phyloP scores from a whole-genome alignment of 2,888 invertebrate species.

The Drosophila subsilvestris region DNA sequence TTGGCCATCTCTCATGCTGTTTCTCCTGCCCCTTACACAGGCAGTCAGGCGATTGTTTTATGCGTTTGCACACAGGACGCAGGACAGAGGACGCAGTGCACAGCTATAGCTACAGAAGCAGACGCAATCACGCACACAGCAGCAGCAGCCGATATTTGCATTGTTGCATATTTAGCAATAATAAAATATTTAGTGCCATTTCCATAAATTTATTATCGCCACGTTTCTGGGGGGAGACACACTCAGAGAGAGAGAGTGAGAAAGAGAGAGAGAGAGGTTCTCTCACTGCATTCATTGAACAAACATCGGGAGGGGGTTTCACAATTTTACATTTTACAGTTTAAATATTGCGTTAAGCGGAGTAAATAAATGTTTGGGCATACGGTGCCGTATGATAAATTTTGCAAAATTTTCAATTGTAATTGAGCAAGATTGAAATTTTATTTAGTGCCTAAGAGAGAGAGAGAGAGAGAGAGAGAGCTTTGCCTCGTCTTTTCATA shows the following conservation, averaged over 20 bases:
- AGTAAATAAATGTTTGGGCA: slow-evolving; percentile 40
- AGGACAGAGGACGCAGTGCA: slow-evolving; percentile 2
- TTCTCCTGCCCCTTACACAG: slow-evolving; percentile 31
- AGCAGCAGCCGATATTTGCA: slow-evolving; percentile 46
- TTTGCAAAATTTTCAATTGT: slow-evolving; percentile 48
- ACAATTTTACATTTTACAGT: slow-evolving; percentile 14
- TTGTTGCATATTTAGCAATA: slow-evolving; percentile 79
- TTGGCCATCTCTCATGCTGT: slow-evolving; percentile 22
- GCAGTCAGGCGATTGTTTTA: slow-evolving; percentile 72
- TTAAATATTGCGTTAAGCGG: slow-evolving; percentile 25
- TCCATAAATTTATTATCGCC: slow-evolving; percentile 76
- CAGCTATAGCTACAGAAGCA: slow-evolving; percentile 9
- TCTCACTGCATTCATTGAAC: slow-evolving; percentile 26
- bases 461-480: not conserved
- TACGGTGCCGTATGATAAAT: slow-evolving; percentile 61
- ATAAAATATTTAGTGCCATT: slow-evolving; percentile 76
- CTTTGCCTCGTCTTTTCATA: not conserved
- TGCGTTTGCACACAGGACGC: slow-evolving; percentile 40
- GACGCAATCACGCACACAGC: not conserved
- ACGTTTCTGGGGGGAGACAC: slow-evolving; percentile 5
- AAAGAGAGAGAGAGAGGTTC: not conserved
- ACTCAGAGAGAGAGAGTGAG: no score
- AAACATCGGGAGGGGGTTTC: slow-evolving; percentile 15
- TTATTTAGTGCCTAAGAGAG: not conserved
- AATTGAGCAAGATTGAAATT: slow-evolving; percentile 40